phyloP scores from a whole-genome alignment of 2,113 vertebrate species.

The Gobio gobio region DNA sequence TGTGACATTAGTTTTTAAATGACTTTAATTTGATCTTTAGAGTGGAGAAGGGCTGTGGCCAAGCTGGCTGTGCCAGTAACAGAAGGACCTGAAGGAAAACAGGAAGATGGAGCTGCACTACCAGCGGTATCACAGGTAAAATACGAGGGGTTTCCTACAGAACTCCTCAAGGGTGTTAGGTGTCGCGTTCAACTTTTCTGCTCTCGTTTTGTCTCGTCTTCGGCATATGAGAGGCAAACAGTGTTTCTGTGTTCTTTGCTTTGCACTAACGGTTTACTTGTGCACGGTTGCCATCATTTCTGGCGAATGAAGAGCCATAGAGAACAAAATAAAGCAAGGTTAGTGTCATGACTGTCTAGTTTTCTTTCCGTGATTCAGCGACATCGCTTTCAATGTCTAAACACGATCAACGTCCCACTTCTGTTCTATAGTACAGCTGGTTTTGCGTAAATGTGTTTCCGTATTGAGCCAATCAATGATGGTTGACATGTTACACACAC shows the following conservation, averaged over 20 bases:
- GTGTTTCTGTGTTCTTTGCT: slow-evolving; percentile 28
- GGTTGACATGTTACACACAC: background rate
- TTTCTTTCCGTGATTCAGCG: slow-evolving; percentile 33
- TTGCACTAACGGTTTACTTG: slow-evolving; percentile 3
- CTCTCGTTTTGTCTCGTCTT: slow-evolving; percentile 31
- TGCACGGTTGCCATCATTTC: slow-evolving; percentile 10
- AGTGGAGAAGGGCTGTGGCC: slow-evolving; percentile 84
- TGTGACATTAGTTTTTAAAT: background rate
- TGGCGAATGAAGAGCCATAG: slow-evolving; percentile 19
- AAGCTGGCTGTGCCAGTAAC: slow-evolving; percentile 76
- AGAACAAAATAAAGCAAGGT: slow-evolving; percentile 41
- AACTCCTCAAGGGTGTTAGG: slow-evolving; percentile 50
- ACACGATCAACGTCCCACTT: background rate
- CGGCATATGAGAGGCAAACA: slow-evolving; percentile 15
- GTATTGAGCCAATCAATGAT: background rate
- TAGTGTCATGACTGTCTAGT: slow-evolving; percentile 51
- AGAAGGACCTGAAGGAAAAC: slow-evolving; percentile 77
- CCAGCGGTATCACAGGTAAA: slow-evolving; percentile 85
- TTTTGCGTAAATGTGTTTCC: background rate
- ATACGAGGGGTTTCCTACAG: slow-evolving; percentile 60
- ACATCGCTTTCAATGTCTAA: background rate
- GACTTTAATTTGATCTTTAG: slow-evolving; percentile 65
- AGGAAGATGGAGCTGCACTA: slow-evolving; percentile 79
- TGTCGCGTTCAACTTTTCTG: slow-evolving; percentile 5
- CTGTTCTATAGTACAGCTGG: background rate